These are phyloP conservation scores for Acanthurus lineatus DNA, from an alignment of 2,797 vertebrate genomes.

Conservation along the genomic window DNA sequence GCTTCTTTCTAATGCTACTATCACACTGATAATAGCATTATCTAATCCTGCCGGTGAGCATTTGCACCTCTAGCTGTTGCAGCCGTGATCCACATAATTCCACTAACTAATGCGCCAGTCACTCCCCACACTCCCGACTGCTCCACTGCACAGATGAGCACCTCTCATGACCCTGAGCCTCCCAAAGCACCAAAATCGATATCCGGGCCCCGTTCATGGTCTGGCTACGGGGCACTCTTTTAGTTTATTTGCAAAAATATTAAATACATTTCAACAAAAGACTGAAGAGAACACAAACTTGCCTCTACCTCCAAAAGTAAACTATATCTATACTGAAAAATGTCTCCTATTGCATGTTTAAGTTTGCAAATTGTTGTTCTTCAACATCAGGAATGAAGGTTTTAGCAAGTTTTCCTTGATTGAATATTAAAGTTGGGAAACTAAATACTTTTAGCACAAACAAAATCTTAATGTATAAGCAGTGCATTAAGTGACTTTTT, in stretches of 20 bases:
- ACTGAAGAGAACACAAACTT: background rate
- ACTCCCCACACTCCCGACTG: constrained; percentile 69
- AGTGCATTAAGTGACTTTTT: background rate
- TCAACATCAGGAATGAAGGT: background rate
- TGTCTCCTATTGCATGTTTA: background rate
- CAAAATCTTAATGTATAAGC: background rate
- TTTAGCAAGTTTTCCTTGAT: background rate
- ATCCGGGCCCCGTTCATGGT: constrained; percentile 30
- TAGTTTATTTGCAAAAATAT: constrained; percentile 31
- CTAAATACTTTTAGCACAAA: background rate
- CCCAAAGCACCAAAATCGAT: constrained; percentile 58
- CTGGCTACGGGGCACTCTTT: constrained; percentile 11
- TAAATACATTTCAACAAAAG: background rate
- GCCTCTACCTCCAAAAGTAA: background rate
- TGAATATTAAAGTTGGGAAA: background rate
- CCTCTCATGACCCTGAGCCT: constrained; percentile 71
- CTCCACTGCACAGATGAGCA: constrained; percentile 60
- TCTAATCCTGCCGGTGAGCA: constrained; percentile 84
- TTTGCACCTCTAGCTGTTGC: constrained; percentile 81
- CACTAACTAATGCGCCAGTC: constrained; percentile 84
- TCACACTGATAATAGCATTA: constrained; percentile 86
- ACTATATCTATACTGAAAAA: background rate
- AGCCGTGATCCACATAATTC: constrained; percentile 84
- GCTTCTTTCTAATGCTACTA: constrained; percentile 85
- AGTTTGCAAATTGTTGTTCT: background rate